Evolutionary conservation across 1,140 invertebrate species (phyloP).

Genomic region (Eufriesea mexicana): DNA sequence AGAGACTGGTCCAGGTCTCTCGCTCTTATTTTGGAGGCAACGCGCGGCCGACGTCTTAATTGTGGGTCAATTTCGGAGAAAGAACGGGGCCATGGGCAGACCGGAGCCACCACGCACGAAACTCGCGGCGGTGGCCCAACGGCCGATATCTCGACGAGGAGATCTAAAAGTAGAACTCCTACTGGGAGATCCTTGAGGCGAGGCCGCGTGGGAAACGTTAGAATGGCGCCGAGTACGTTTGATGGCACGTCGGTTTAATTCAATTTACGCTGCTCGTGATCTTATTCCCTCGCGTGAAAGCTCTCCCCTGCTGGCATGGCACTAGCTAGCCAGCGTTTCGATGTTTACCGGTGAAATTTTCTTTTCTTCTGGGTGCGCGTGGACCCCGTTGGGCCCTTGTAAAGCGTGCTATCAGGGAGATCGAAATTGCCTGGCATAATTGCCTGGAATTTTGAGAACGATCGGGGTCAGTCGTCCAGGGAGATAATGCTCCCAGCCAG

Average conservation of each 20-base stretch:
- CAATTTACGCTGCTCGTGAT: constrained; percentile 50
- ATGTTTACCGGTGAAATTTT: neutral
- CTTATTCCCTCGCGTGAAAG: constrained; percentile 43
- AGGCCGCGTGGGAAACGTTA: constrained; percentile 60
- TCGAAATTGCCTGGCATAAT: neutral
- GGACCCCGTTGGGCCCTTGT: fast-evolving
- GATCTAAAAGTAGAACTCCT: constrained; percentile 72
- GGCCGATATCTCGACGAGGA: constrained; percentile 39
- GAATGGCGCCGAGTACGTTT: constrained; percentile 29
- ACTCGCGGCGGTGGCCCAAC: constrained; percentile 44
- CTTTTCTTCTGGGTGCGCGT: neutral
- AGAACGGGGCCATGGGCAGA: neutral
- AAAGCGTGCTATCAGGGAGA: neutral
- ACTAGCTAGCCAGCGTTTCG: neutral
- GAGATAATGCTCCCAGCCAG: neutral
- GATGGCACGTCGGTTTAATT: constrained; percentile 51
- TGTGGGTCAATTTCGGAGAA: constrained; percentile 41
- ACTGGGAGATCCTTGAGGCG: constrained; percentile 52
- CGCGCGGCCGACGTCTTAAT: constrained; percentile 35
- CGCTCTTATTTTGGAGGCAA: neutral
- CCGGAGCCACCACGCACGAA: constrained; percentile 4
- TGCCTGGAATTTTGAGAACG: neutral
- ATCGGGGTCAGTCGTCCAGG: no score
- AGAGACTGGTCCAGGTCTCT: neutral
- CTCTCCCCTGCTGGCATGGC: no score